These are phyloP conservation scores for Columba janthina DNA, from an alignment of 2,113 vertebrate species.

Conservation along the genomic window DNA sequence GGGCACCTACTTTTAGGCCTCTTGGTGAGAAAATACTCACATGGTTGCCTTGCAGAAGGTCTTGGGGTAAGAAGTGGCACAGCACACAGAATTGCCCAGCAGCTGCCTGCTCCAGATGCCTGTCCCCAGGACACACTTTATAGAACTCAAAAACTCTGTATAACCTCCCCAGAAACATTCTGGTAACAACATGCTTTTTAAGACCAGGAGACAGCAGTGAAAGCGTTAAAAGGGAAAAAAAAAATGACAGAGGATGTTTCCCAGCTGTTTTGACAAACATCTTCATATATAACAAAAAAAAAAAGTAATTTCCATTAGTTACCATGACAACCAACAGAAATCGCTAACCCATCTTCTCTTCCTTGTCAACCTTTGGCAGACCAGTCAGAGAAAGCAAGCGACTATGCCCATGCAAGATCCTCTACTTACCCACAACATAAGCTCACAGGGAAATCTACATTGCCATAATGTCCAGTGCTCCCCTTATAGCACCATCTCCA, in stretches of 20 bases:
- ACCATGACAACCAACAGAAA: constrained; percentile 46
- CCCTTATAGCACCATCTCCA: neutral
- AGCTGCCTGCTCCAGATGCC: neutral
- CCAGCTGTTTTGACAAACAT: constrained; percentile 14
- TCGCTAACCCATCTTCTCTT: neutral
- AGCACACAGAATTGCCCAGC: neutral
- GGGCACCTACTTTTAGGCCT: neutral
- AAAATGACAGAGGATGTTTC: neutral
- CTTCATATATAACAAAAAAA: neutral
- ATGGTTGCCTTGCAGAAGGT: neutral
- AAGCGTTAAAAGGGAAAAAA: neutral
- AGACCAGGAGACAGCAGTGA: neutral
- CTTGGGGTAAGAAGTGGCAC: neutral
- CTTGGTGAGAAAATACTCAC: neutral
- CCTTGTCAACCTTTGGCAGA: constrained; percentile 17
- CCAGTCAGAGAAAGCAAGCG: neutral
- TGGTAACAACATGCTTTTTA: neutral
- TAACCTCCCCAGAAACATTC: neutral
- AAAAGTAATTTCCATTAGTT: constrained; percentile 43
- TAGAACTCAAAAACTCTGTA: neutral
- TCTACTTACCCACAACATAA: neutral
- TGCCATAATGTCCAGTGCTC: neutral
- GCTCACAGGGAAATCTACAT: neutral
- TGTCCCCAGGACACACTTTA: neutral
- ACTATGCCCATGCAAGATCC: neutral